A percentile compares a stretch with the other conserved stretches of the same genome.
Evolutionary conservation across 2,888 invertebrate species (phyloP).

Genomic region (Drosophila mulleri): DNA sequence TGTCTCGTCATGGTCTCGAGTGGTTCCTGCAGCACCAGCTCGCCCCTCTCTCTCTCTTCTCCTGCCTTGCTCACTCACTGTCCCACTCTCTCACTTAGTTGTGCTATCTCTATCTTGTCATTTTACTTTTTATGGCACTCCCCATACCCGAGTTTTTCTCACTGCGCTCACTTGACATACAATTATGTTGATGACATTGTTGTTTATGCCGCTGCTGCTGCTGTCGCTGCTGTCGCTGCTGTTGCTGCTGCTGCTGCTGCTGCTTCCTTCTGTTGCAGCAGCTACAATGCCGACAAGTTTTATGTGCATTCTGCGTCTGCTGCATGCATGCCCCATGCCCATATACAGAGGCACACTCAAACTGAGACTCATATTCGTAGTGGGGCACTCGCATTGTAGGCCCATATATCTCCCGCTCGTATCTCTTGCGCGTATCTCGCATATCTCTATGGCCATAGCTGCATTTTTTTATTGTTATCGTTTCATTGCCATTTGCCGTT

Average conservation of each 20-base stretch:
- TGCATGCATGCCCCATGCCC: conserved; percentile 48
- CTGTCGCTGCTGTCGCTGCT: conserved; percentile 3
- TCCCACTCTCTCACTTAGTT: not conserved
- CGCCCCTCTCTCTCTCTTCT: conserved; percentile 1
- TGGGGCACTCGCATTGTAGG: conserved; percentile 52
- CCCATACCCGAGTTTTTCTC: conserved; percentile 53
- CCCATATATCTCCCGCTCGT: conserved; percentile 48
- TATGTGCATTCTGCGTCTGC: conserved; percentile 68
- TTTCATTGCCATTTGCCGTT: conserved; percentile 67
- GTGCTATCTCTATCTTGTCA: conserved; percentile 42
- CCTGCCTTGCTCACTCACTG: not conserved
- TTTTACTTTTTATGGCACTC: conserved; percentile 62
- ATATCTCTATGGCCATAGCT: conserved; percentile 60
- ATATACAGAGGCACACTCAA: conserved; percentile 39
- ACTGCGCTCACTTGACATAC: conserved; percentile 77
- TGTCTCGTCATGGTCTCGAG: conserved; percentile 82
- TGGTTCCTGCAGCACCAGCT: conserved; percentile 62
- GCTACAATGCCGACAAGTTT: conserved; percentile 67
- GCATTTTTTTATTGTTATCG: conserved; percentile 64
- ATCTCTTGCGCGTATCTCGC: conserved; percentile 51
- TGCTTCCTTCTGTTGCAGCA: conserved; percentile 30
- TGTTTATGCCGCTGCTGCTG: conserved; percentile 63
- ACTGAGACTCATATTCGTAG: conserved; percentile 28
- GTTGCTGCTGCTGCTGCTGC: conserved; percentile 7
- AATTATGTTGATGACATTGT: conserved; percentile 82